These are phyloP conservation scores for Tenthredo mesomela DNA, from an alignment of 2,888 invertebrate species.

Conservation along the genomic window DNA sequence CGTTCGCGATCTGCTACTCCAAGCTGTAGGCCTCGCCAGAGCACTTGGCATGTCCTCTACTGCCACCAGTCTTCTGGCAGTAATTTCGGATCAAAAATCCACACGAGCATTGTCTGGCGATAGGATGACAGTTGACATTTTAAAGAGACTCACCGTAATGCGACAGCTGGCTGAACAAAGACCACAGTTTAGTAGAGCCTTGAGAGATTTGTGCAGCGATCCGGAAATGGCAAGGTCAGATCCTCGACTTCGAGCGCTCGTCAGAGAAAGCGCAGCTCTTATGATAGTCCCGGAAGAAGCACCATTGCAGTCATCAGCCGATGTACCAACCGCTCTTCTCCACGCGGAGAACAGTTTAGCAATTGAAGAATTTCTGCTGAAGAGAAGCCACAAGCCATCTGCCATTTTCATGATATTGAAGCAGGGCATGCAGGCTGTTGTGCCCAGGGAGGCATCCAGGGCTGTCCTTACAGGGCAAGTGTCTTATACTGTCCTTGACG, in stretches of 20 bases:
- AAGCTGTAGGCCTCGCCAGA: conserved; percentile 85
- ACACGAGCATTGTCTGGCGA: conserved; percentile 81
- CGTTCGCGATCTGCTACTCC: conserved; percentile 79
- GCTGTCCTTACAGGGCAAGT: conserved; percentile 87
- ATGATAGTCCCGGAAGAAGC: conserved; percentile 84
- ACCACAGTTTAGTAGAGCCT: conserved; percentile 82
- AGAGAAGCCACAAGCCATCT: conserved; percentile 80
- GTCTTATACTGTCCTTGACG: conserved; percentile 88
- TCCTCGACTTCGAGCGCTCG: conserved; percentile 85
- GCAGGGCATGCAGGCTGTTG: conserved; percentile 87
- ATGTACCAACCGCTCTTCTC: conserved; percentile 85
- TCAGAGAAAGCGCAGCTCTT: conserved; percentile 86
- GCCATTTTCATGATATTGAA: conserved; percentile 86
- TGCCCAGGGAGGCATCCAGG: conserved; percentile 87
- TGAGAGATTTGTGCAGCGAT: conserved; percentile 83
- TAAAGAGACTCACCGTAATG: conserved; percentile 87
- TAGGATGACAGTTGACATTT: conserved; percentile 82
- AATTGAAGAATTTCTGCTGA: conserved; percentile 87
- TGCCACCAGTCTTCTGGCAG: conserved; percentile 80
- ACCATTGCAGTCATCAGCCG: conserved; percentile 83
- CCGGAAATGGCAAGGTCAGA: conserved; percentile 85
- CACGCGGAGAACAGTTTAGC: conserved; percentile 86
- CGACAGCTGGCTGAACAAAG: conserved; percentile 85
- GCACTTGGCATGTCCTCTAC: conserved; percentile 85
- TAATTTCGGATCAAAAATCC: conserved; percentile 81